Percentiles rank a stretch among this genome's conserved stretches.
Evolutionary conservation across 2,888 invertebrate species (phyloP).

Genomic region (Hyposoter didymator): DNA sequence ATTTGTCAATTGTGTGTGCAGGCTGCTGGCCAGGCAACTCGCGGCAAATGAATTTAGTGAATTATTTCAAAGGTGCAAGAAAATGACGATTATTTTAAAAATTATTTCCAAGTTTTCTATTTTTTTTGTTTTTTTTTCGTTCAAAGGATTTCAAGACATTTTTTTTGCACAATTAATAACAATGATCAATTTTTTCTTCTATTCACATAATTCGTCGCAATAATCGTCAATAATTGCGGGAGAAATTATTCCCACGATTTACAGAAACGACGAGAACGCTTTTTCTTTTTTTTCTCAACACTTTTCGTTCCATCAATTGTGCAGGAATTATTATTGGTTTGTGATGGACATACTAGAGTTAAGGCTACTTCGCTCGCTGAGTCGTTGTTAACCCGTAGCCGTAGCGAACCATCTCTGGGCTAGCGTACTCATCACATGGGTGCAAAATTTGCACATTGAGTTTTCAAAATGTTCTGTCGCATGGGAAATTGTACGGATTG

Average conservation of each 20-base stretch:
- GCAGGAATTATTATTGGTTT: not conserved
- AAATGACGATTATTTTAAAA: not conserved
- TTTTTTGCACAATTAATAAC: not conserved
- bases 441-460: too few species aligned
- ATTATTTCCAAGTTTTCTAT: not conserved
- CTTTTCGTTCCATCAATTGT: not conserved
- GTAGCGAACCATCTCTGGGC: too few species aligned
- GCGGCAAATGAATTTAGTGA: too few species aligned
- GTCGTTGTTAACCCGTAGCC: not conserved
- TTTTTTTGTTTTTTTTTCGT: not conserved
- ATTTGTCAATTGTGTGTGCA: not conserved
- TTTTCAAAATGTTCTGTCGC: too few species aligned
- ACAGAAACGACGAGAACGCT: not conserved
- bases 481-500: too few species aligned
- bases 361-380: not conserved
- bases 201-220: too few species aligned
- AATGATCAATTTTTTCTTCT: too few species aligned
- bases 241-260: not conserved
- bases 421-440: too few species aligned
- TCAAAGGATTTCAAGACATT: not conserved
- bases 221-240: not conserved
- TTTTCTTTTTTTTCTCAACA: not conserved
- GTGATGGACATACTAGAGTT: not conserved
- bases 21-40: too few species aligned
- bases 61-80: not conserved